phyloP scores from a whole-genome alignment of 1,140 invertebrate species.

The Drosophila aff. region DNA sequence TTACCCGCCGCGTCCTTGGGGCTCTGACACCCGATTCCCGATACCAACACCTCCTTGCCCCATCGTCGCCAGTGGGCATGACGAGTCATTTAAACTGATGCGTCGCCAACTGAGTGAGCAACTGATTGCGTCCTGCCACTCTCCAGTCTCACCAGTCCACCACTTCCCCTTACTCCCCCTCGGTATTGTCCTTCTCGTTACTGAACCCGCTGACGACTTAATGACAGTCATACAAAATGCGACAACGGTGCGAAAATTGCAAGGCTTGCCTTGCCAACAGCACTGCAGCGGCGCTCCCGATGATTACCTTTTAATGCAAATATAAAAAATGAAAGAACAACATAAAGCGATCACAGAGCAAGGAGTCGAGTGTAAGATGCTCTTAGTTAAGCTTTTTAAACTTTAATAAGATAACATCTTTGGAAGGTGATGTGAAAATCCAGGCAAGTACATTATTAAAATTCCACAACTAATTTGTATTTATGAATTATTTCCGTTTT shows the following conservation, averaged over 20 bases:
- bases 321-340: slow-evolving; percentile 46
- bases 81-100: slow-evolving; percentile 72
- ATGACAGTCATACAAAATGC: slow-evolving; percentile 82
- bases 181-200: slow-evolving; percentile 55
- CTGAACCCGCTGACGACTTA: slow-evolving; percentile 76
- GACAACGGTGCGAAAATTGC: slow-evolving; percentile 80
- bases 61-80: slow-evolving; percentile 38
- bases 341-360: slow-evolving; percentile 22
- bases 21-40: background rate
- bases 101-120: slow-evolving; percentile 60
- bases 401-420: too few relatives aligned
- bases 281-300: slow-evolving; percentile 54
- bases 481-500: background rate
- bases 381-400: background rate
- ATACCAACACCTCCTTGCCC: background rate
- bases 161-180: background rate
- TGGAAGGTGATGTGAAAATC: too few relatives aligned
- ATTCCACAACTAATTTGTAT: too few relatives aligned
- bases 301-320: slow-evolving; percentile 83
- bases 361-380: slow-evolving; percentile 9
- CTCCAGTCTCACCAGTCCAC: slow-evolving; percentile 13
- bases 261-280: slow-evolving; percentile 56
- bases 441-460: background rate
- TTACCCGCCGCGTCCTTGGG: slow-evolving; percentile 24
- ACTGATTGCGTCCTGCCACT: slow-evolving; percentile 71